Percentiles rank a stretch among this genome's conserved stretches.
phyloP scores from a whole-genome alignment of 2,797 vertebrate species.

The Enteromius treurensis region DNA sequence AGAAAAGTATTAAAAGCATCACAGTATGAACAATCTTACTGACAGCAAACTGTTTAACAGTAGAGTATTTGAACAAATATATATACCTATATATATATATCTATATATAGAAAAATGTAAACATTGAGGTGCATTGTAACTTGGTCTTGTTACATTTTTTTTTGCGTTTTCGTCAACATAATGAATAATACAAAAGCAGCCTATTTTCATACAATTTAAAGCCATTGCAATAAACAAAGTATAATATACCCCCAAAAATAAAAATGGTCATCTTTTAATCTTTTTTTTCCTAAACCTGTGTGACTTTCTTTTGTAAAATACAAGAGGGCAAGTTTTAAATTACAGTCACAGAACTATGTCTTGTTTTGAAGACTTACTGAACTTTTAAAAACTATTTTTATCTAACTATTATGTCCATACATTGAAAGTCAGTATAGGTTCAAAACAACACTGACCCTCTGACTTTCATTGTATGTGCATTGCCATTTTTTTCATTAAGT shows the following conservation, averaged over 20 bases:
- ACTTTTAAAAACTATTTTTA: not conserved
- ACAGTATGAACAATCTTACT: not conserved
- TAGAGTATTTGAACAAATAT: not conserved
- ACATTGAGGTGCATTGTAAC: conserved; percentile 8
- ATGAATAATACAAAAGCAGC: not conserved
- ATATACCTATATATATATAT: not conserved
- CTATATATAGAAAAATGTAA: conserved; percentile 17
- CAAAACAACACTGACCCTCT: not conserved
- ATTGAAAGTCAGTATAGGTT: no score
- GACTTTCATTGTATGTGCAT: not conserved
- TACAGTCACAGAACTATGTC: not conserved
- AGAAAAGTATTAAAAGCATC: no score
- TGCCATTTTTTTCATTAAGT: not conserved
- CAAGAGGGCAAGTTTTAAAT: not conserved
- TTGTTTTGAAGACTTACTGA: not conserved
- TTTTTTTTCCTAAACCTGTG: not conserved
- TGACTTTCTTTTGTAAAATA: not conserved
- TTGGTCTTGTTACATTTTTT: not conserved
- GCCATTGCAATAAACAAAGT: not conserved
- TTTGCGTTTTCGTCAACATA: not conserved
- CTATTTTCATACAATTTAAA: conserved; percentile 17
- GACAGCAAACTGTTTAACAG: not conserved
- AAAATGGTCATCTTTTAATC: not conserved
- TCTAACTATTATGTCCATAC: not conserved
- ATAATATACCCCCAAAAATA: not conserved